These are phyloP conservation scores for Salpingus planirostris DNA, from an alignment of 2,888 invertebrate genomes.

Conservation along the genomic window DNA sequence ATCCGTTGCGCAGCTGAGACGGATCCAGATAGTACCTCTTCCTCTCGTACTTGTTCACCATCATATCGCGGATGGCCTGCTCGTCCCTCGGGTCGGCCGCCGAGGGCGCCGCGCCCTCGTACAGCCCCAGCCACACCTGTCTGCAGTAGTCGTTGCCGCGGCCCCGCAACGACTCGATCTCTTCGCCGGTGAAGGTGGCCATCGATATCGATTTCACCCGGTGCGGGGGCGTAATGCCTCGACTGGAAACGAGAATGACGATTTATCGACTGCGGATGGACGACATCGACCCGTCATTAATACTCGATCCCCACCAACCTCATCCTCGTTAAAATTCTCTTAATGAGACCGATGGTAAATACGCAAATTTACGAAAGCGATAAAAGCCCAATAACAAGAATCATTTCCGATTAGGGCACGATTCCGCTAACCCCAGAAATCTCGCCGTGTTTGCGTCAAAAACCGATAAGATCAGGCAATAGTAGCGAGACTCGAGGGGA, in stretches of 20 bases:
- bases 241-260: constrained; percentile 59
- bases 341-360: no score
- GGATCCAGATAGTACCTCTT: constrained; percentile 57
- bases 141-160: constrained; percentile 92
- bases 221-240: constrained; percentile 95
- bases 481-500: no score
- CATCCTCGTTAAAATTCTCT: no score
- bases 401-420: no score
- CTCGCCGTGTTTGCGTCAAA: no score
- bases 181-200: constrained; percentile 94
- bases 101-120: constrained; percentile 62
- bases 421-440: no score
- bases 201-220: constrained; percentile 97
- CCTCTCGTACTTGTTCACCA: constrained; percentile 92
- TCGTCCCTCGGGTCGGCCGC: constrained; percentile 64
- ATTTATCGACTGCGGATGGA: no score
- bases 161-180: constrained; percentile 81
- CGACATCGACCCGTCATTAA: no score
- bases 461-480: no score
- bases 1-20: constrained; percentile 17
- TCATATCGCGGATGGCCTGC: constrained; percentile 83
- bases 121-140: constrained; percentile 86
- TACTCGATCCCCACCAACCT: no score
- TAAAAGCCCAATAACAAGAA: no score
- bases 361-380: no score